These are phyloP conservation scores for Micropoecilia bifurca DNA, from an alignment of 2,797 vertebrate genomes.

Conservation along the genomic window DNA sequence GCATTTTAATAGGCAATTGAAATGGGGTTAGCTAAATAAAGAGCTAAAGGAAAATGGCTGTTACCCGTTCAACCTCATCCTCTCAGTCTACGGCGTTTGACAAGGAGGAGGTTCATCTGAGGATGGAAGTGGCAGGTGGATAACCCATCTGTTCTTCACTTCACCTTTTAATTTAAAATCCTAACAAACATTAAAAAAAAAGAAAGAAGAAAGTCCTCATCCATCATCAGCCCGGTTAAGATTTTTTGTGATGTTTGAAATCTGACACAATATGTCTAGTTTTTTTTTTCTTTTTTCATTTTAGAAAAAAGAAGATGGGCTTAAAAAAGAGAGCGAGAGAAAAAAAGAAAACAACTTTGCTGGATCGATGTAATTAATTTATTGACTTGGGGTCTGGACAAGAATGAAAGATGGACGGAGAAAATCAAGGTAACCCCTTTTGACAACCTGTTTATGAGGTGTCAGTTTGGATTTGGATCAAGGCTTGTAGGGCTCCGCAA, in stretches of 20 bases:
- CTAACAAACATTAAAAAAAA: neutral
- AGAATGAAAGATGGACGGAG: constrained; percentile 67
- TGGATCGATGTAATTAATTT: constrained; percentile 71
- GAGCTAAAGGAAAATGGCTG: constrained; percentile 62
- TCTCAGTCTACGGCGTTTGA: constrained; percentile 41
- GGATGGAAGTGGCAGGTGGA: constrained; percentile 43
- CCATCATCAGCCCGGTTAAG: neutral
- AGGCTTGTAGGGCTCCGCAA: constrained; percentile 43
- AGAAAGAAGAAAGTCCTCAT: neutral
- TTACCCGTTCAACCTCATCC: constrained; percentile 51
- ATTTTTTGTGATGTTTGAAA: constrained; percentile 18
- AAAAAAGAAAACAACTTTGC: constrained; percentile 10
- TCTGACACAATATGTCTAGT: constrained; percentile 5
- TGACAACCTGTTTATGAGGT: constrained; percentile 81
- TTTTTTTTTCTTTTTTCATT: neutral
- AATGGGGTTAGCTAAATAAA: constrained; percentile 71
- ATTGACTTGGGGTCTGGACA: constrained; percentile 57
- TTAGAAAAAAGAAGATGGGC: constrained; percentile 10
- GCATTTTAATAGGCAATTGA: constrained; percentile 78
- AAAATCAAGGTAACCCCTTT: constrained; percentile 76
- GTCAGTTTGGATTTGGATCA: constrained; percentile 78
- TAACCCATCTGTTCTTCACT: constrained; percentile 37
- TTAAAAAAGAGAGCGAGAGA: neutral
- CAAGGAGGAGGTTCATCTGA: constrained; percentile 36
- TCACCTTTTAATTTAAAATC: constrained; percentile 27